Evolutionary conservation across 2,888 invertebrate genomes (phyloP).

Genomic region (Callosobruchus maculatus): DNA sequence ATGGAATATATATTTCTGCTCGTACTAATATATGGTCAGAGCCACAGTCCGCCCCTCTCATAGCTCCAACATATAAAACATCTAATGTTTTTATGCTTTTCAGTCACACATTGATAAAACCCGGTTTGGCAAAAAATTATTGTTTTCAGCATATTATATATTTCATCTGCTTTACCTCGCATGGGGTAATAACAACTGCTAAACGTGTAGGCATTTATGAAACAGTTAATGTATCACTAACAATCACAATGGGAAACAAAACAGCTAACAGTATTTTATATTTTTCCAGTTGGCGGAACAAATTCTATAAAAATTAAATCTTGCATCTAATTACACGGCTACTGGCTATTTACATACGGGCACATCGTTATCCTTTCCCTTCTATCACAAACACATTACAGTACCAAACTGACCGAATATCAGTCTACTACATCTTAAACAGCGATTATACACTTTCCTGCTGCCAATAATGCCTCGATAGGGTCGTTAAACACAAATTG

Average conservation of each 20-base stretch:
- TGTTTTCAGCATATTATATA: too few relatives aligned
- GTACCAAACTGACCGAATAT: background rate
- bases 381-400: background rate
- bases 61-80: too few relatives aligned
- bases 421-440: background rate
- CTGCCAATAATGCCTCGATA: constrained; percentile 13
- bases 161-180: background rate
- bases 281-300: background rate
- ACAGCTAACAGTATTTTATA: background rate
- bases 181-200: background rate
- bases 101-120: too few relatives aligned
- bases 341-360: background rate
- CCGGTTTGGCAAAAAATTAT: too few relatives aligned
- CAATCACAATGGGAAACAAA: background rate
- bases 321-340: background rate
- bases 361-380: background rate
- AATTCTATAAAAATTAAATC: background rate
- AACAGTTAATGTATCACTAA: background rate
- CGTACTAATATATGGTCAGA: too few relatives aligned
- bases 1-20: too few relatives aligned
- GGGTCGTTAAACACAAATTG: constrained; percentile 26
- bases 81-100: too few relatives aligned
- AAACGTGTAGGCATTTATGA: background rate
- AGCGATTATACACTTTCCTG: background rate
- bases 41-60: too few relatives aligned